Evolutionary conservation across 2,113 vertebrate genomes (phyloP).

Genomic region (Anhinga rufa): DNA sequence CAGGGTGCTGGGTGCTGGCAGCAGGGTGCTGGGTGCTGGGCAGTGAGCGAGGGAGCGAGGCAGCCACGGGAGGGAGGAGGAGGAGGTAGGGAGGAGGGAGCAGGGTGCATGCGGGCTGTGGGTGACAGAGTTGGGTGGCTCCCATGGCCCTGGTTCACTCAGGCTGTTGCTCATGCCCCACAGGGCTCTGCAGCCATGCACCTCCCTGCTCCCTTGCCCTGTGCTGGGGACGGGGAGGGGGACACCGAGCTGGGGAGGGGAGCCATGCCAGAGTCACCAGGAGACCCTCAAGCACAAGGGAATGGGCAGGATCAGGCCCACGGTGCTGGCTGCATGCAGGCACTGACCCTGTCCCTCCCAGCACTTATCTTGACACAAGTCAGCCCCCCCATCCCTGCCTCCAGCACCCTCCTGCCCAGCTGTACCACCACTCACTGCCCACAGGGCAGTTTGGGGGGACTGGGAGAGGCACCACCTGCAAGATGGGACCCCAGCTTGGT

Average conservation of each 20-base stretch:
- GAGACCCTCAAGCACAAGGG: neutral
- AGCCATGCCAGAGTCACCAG: neutral
- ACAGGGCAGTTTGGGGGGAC: rapidly evolving
- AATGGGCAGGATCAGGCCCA: neutral
- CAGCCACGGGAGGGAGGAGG: neutral
- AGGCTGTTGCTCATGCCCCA: rapidly evolving
- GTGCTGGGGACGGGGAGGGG: neutral
- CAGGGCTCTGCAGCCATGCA: neutral
- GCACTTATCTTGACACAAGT: neutral
- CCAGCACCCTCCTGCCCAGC: neutral
- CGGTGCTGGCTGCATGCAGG: neutral
- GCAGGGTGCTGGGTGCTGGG: neutral
- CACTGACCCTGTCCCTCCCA: neutral
- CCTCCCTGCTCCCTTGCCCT: neutral
- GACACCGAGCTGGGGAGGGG: neutral
- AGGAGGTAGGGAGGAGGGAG: neutral
- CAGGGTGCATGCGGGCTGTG: neutral
- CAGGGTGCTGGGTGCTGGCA: neutral
- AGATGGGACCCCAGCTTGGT: neutral
- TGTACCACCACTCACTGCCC: neutral
- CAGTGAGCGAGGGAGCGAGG: neutral
- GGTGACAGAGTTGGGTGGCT: neutral
- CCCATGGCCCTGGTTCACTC: neutral
- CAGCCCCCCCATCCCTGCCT: neutral
- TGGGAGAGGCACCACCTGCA: neutral